Base-by-base conservation (phyloP, 2,888 invertebrate species). In the Leucania comma region DNA sequence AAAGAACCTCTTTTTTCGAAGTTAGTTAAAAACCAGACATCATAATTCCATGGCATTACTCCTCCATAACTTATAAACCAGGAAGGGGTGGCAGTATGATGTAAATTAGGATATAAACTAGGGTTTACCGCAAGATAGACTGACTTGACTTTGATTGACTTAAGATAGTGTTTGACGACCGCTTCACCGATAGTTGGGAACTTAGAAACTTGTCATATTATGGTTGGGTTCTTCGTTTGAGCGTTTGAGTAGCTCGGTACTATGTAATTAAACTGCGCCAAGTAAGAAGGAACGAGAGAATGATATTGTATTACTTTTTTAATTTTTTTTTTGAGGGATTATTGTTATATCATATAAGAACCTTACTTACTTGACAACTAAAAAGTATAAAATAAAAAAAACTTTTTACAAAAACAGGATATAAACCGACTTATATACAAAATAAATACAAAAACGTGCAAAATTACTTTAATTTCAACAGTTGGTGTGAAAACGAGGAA, bases 141-240 rank as follows among this genome's bases (percentile, higher is more conserved):
- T 58, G 62, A 77, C 58, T 54, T 77, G 51, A 75, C 77, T 75
- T 77, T 69, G 78, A 75, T 72, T 75, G 75, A 78, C 75, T 64
- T 64, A 71, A 57, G 70, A 72, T 60, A 29, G 78, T 78, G 78
- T 71, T 78, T 78, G 72, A 60, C 60, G 78, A 70, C 57, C 71
- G 62, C 71, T 64, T 48, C 32, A 20, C 46, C 38, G 46, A 72
- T 72, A 78, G 64, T 78, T 75, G 2, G 48, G n/a, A 64, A 72
- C 51, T 78, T 56, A 14, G 35, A 38, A 75, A 70, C 71, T 70
- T 54, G 24, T 51, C 56, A 17, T 68, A 42, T 22, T 68, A 42
- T 20, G 42, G 46, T 58, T 26, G 20, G 32, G 38, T 70, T 42
- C 50, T 53, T 50, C 3, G 46, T 42, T 62, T 35, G 5, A 32